Conservation (phyloP, 2,113 vertebrate genomes). For the Coturnix japonica region DNA sequence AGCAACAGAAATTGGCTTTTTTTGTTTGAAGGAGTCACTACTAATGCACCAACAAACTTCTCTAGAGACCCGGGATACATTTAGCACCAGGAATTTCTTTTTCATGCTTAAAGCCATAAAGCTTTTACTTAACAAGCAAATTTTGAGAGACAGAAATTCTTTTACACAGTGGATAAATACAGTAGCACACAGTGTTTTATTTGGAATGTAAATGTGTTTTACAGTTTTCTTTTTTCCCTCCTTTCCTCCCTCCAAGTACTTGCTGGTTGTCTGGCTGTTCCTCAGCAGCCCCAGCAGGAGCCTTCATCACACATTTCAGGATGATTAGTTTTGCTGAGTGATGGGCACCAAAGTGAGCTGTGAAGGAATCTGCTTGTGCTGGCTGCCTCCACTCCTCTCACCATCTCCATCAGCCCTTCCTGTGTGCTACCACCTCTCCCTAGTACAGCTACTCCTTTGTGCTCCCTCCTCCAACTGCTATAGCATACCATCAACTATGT, state of each 20-base stretch:
- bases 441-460: background rate
- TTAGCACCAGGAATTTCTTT: background rate
- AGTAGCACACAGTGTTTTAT: background rate
- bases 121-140: background rate
- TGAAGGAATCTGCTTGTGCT: background rate
- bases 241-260: background rate
- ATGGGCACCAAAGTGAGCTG: background rate
- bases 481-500: background rate
- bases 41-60: background rate
- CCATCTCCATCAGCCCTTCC: background rate
- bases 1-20: background rate
- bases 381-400: background rate
- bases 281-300: background rate
- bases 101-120: background rate
- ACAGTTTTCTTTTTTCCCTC: background rate
- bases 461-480: background rate
- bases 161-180: background rate
- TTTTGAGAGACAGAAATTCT: background rate
- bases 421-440: background rate
- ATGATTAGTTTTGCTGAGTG: background rate
- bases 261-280: background rate
- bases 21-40: background rate
- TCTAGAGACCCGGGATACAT: background rate
- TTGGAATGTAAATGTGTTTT: background rate
- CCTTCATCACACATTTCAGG: background rate